Conservation (phyloP, 2,797 vertebrate species). For the Mus minutoides region DNA sequence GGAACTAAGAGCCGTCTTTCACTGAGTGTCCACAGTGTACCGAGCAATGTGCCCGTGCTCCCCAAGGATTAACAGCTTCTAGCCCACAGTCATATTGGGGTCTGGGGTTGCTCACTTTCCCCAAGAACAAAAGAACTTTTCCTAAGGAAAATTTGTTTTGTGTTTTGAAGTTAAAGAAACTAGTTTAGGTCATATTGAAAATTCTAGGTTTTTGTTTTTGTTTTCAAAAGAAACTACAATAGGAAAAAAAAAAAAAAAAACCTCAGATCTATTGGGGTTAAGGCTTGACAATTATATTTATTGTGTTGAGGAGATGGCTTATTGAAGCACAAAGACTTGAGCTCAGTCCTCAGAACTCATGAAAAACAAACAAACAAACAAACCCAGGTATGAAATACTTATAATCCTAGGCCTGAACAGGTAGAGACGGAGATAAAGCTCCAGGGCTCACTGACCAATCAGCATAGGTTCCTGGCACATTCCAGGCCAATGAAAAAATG, state of each 20-base stretch:
- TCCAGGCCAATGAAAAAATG: background rate
- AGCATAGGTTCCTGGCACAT: background rate
- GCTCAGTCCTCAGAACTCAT: background rate
- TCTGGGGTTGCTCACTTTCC: conserved; percentile 2
- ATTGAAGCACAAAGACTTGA: background rate
- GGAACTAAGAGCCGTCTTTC: background rate
- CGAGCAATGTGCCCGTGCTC: background rate
- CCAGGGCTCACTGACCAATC: background rate
- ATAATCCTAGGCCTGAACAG: background rate
- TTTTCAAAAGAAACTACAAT: background rate
- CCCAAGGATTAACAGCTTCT: conserved; percentile 17
- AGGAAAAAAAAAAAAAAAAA: background rate
- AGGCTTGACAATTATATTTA: background rate
- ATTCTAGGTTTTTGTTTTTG: background rate
- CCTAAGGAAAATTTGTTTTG: background rate
- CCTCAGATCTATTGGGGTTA: background rate
- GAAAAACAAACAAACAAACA: background rate
- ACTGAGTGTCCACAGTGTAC: background rate
- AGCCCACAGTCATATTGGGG: background rate
- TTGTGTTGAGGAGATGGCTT: background rate
- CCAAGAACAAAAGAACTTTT: conserved; percentile 44
- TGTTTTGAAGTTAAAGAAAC: conserved; percentile 43
- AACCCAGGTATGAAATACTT: background rate
- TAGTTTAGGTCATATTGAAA: conserved; percentile 18
- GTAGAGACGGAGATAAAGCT: background rate